A percentile compares a stretch with the other conserved stretches of the same genome.
Conservation (phyloP, 1,140 invertebrate species). For the Sitobion miscanthi region DNA sequence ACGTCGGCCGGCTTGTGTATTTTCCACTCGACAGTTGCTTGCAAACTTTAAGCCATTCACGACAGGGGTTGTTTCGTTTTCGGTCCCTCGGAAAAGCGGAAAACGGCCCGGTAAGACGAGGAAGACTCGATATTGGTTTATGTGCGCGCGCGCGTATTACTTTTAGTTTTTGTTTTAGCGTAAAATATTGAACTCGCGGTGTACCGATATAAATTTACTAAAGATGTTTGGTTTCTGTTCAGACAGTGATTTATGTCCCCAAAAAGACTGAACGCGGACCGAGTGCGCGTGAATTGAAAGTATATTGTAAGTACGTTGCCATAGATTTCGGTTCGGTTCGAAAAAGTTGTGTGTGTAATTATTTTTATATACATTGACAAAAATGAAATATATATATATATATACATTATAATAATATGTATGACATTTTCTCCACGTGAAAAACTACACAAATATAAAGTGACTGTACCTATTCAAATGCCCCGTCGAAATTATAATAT, state of each 20-base stretch:
- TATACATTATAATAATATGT: background rate
- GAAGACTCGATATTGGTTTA: background rate
- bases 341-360: background rate
- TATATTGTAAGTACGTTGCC: background rate
- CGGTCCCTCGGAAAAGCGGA: background rate
- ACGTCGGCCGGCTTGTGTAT: background rate
- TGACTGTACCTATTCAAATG: background rate
- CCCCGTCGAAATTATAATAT: background rate
- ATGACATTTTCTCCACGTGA: background rate
- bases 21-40: background rate
- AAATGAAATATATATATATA: background rate
- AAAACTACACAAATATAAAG: background rate
- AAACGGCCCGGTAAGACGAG: background rate
- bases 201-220: constrained; percentile 10
- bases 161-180: constrained; percentile 16
- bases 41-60: background rate
- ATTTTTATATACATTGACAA: background rate
- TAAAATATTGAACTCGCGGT: constrained; percentile 1
- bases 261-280: background rate
- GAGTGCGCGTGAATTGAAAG: background rate
- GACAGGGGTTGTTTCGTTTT: background rate
- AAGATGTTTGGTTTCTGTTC: constrained; percentile 9
- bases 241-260: background rate
- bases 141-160: background rate
- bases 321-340: background rate